phyloP scores from a whole-genome alignment of 2,113 vertebrate genomes.

The Stomatorhinus ivindoensis region DNA sequence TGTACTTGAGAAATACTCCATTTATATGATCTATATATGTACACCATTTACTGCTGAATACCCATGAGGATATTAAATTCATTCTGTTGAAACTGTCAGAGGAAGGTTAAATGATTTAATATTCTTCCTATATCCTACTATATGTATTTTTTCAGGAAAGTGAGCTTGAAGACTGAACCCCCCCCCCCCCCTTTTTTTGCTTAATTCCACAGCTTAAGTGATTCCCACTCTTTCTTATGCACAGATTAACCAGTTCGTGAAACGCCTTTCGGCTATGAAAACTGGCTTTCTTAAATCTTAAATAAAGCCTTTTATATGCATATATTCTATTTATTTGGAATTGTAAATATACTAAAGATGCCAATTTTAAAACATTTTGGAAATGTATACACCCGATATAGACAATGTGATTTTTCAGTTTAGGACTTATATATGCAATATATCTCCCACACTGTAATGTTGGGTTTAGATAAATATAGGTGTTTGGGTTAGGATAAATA shows the following conservation, averaged over 20 bases:
- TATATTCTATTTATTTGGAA: neutral
- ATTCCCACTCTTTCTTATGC: neutral
- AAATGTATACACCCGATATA: neutral
- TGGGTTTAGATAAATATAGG: neutral
- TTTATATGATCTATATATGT: slow-evolving; percentile 44
- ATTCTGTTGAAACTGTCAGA: slow-evolving; percentile 27
- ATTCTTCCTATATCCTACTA: slow-evolving; percentile 24
- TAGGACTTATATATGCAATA: neutral
- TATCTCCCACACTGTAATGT: neutral
- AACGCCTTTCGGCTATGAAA: neutral
- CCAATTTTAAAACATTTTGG: neutral
- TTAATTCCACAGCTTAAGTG: slow-evolving; percentile 8
- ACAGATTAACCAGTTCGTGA: neutral
- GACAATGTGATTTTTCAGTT: neutral
- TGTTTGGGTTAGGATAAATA: neutral
- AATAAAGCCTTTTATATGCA: too few species aligned
- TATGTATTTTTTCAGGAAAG: slow-evolving; percentile 1
- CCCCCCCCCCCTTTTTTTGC: too few species aligned
- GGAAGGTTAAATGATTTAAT: slow-evolving; percentile 37
- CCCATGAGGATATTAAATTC: slow-evolving; percentile 34
- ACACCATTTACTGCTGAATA: slow-evolving; percentile 37
- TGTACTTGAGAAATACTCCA: slow-evolving; percentile 35
- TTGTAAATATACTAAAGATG: neutral
- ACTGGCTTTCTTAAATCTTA: neutral
- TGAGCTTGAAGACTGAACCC: slow-evolving; percentile 18